Conservation (phyloP, 2,888 invertebrate genomes). For the Clivina fossor region DNA sequence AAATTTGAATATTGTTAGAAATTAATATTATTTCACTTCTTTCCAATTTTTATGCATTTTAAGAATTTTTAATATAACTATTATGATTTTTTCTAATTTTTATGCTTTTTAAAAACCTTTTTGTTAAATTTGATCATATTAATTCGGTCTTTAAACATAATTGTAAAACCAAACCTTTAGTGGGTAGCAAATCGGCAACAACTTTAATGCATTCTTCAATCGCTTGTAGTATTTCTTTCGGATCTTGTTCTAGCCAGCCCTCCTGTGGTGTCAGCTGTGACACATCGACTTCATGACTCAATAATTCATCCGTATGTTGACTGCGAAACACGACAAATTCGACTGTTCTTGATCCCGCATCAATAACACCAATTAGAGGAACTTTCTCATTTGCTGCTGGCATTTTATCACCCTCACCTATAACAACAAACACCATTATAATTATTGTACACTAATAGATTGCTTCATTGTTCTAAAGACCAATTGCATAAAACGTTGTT, state of each 20-base stretch:
- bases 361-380: constrained; percentile 82
- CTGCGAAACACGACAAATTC: constrained; percentile 70
- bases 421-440: neutral
- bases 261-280: constrained; percentile 78
- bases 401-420: constrained; percentile 27
- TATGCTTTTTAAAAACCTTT: no score
- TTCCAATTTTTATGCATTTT: no score
- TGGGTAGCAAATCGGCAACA: constrained; percentile 66
- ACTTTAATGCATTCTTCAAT: constrained; percentile 78
- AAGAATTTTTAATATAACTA: no score
- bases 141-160: no score
- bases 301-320: constrained; percentile 75
- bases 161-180: constrained; percentile 56
- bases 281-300: constrained; percentile 80
- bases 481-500: no score
- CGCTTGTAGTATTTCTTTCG: constrained; percentile 77
- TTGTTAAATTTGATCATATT: no score
- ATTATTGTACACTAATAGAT: no score
- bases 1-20: no score
- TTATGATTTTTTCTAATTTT: no score
- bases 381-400: constrained; percentile 21
- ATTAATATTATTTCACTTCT: no score
- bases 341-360: constrained; percentile 89
- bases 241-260: constrained; percentile 95
- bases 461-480: no score